Evolutionary conservation across 2,888 invertebrate genomes (phyloP), one percentile per base, ranked within the genome.

Genomic region (Nymphalis urticae): DNA sequence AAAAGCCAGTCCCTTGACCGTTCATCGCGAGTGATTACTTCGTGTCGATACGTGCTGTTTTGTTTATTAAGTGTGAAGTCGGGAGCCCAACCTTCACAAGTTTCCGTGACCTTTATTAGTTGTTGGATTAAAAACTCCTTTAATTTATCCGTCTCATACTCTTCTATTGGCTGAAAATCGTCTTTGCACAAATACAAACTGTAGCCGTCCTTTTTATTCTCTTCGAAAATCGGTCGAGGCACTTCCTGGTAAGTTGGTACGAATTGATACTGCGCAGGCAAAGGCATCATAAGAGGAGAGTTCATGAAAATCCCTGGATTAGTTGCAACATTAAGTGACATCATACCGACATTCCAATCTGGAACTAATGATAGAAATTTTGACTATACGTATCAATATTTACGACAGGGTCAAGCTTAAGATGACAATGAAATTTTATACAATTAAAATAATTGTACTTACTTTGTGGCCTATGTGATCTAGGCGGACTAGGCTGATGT

Each of bases 101-200:
- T 68, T 67, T 83, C 82, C 0, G 86, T 83, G 17, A 78, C 82
- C 48, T 79, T 75, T 47, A 88, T 76, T 67, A 92, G 84, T 75
- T 88, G 75, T 3, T 81, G 61, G 13, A 91, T 79, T 6, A 92
- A 75, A 68, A 83, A 91, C 17, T 82, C 75, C 72, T 85, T 88
- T 13, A 92, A 72, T 24, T 76, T 74, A 0, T 82, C 79, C 0
- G 84, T 84, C 76, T 92, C 86, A 8, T 70, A 62, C 0, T 76
- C 75, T 3, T 79, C 76, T 74, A 88, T 87, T 10, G 81, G 79
- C 64, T 86, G 83, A 75, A 88, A 89, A 76, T 90, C 85, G 65
- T 89, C 88, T 74, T 88, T 88, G 75, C 90, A 90, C 59, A 92
- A 77, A 70, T 85, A 90, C 36, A 90, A 77, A 64, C 79, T 81